A percentile compares a stretch with the other conserved stretches of the same genome.
These are phyloP conservation scores for Flabesymbios commensalis DNA, from an alignment of 2,888 invertebrate genomes.

Conservation along the genomic window DNA sequence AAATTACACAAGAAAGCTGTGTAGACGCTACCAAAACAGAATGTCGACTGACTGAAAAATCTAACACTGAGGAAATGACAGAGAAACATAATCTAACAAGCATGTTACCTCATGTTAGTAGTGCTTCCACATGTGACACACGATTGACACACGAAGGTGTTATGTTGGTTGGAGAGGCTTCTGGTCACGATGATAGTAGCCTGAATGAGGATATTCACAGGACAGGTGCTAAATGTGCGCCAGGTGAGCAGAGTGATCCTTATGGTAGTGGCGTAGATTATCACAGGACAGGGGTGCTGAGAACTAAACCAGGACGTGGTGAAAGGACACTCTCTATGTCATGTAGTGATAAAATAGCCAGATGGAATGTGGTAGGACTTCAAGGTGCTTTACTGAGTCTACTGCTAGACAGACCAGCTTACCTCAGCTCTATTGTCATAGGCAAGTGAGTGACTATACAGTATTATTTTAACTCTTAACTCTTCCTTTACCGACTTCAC, in stretches of 20 bases:
- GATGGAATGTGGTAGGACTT: conserved; percentile 83
- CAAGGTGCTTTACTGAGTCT: conserved; percentile 67
- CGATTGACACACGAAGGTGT: no score
- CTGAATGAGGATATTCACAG: conserved; percentile 68
- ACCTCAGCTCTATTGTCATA: neutral
- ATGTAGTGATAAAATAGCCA: conserved; percentile 91
- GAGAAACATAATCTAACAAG: no score
- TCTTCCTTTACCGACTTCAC: no score
- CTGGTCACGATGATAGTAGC: no score
- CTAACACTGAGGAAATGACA: no score
- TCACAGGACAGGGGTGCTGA: conserved; percentile 72
- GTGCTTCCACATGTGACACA: no score
- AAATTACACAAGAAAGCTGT: no score
- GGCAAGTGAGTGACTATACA: neutral
- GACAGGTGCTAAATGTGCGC: conserved; percentile 88
- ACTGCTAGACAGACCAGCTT: neutral
- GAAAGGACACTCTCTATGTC: conserved; percentile 86
- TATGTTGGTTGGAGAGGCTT: no score
- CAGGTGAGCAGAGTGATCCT: conserved; percentile 66
- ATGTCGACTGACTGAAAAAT: no score
- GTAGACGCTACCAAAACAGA: no score
- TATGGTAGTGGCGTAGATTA: conserved; percentile 67
- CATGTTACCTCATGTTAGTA: no score
- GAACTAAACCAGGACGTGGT: conserved; percentile 90
- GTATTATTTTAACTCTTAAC: no score